Conservation (phyloP, 1,140 invertebrate species). For the Goniozus legneri region DNA sequence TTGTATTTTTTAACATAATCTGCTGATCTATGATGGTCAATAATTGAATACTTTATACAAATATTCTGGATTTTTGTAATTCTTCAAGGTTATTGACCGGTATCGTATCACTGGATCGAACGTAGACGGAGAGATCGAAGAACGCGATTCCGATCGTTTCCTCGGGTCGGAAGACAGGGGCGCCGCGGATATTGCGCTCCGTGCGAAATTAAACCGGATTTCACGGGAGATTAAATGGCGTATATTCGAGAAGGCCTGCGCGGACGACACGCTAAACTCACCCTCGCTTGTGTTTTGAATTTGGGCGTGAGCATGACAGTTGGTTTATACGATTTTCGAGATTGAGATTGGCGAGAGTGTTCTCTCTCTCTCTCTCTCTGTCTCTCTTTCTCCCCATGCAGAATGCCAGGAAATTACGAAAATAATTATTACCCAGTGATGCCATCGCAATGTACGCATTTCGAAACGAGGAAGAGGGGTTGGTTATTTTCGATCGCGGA, state of each 20-base stretch:
- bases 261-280: conserved; percentile 7
- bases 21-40: no score
- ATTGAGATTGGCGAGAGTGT: conserved; percentile 34
- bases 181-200: neutral
- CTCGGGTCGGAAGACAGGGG: neutral
- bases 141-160: no score
- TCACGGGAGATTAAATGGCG: conserved; percentile 40
- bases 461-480: neutral
- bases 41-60: no score
- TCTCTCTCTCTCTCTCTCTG: no score
- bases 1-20: no score
- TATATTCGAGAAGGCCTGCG: conserved; percentile 24
- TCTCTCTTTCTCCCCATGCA: no score
- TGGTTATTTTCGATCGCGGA: neutral
- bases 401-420: conserved; percentile 50
- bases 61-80: no score
- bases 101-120: no score
- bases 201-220: conserved; percentile 35
- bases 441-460: conserved; percentile 16
- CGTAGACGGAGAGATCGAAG: no score
- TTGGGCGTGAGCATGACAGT: conserved; percentile 45
- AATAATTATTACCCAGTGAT: conserved; percentile 45
- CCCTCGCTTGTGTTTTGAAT: conserved; percentile 30
- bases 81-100: no score
- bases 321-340: conserved; percentile 48